These are phyloP conservation scores for Oasisia sp. DNA, from an alignment of 2,888 invertebrate species.

Conservation along the genomic window DNA sequence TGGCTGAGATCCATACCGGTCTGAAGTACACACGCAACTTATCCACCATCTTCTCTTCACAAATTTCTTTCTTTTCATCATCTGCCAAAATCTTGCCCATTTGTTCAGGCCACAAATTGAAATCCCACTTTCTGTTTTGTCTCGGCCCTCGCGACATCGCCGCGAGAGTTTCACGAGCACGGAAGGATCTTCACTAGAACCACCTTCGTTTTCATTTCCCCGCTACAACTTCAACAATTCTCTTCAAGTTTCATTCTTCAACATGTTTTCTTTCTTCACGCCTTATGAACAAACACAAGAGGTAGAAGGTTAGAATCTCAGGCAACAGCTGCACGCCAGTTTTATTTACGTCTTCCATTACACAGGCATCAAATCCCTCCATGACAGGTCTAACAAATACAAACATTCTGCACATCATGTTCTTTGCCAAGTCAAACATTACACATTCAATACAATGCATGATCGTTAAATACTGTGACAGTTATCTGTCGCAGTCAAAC, in stretches of 20 bases:
- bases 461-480: neutral
- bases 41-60: slow-evolving; percentile 10
- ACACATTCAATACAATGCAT: neutral
- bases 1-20: slow-evolving; percentile 17
- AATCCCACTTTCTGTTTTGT: neutral
- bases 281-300: slow-evolving; percentile 17
- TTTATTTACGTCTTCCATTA: neutral
- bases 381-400: neutral
- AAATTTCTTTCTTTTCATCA: neutral
- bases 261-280: slow-evolving; percentile 17
- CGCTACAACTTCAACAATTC: neutral
- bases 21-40: neutral
- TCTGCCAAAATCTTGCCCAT: neutral
- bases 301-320: slow-evolving; percentile 1
- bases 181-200: slow-evolving; percentile 17
- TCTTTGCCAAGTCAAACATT: neutral
- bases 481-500: neutral
- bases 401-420: neutral
- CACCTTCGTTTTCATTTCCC: neutral
- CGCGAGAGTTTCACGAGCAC: neutral
- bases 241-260: slow-evolving; percentile 17
- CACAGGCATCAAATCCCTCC: neutral
- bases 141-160: neutral
- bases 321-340: neutral
- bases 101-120: neutral